Conservation (phyloP, 2,888 invertebrate species). For the Drosophila nr. perissopoda region DNA sequence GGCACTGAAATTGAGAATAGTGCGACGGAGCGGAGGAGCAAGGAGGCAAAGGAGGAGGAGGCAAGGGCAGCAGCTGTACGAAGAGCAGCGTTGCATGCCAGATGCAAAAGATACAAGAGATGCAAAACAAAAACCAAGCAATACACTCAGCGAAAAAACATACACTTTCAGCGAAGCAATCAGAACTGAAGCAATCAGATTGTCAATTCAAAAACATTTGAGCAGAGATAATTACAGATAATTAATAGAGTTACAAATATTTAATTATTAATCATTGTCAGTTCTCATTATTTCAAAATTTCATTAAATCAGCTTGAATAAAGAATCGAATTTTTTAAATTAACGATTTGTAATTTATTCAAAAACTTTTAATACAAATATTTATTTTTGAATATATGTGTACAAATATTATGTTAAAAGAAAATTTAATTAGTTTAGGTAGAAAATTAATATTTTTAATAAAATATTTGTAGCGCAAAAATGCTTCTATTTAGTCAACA, state of each 20-base stretch:
- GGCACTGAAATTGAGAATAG: constrained; percentile 24
- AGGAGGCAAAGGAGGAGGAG: neutral
- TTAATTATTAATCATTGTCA: too few species aligned
- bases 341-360: too few species aligned
- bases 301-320: too few species aligned
- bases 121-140: neutral
- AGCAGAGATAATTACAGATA: neutral
- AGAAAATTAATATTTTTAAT: too few species aligned
- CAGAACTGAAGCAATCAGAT: neutral
- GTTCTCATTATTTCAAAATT: too few species aligned
- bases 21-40: neutral
- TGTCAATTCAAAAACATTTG: neutral
- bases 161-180: neutral
- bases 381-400: too few species aligned
- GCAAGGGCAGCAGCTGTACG: constrained; percentile 12
- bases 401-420: too few species aligned
- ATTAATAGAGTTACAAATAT: neutral
- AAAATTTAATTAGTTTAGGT: too few species aligned
- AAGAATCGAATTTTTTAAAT: too few species aligned
- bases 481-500: neutral
- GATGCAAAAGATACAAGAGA: constrained; percentile 45
- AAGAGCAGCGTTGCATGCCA: constrained; percentile 45
- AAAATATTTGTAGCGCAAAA: too few species aligned
- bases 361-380: too few species aligned
- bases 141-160: neutral